Conservation (phyloP, 2,888 invertebrate genomes). For the Clanis bilineata region DNA sequence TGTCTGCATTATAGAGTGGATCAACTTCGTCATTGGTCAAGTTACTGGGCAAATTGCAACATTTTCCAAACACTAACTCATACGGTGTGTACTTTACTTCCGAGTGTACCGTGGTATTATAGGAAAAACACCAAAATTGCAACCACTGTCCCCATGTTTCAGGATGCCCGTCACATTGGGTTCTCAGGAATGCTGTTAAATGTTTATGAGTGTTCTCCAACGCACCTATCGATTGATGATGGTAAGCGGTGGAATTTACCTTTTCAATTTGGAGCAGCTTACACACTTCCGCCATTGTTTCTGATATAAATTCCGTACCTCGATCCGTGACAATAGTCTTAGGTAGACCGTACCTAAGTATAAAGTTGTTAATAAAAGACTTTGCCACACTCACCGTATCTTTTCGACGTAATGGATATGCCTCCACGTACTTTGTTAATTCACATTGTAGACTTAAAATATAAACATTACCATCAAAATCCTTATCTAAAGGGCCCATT, state of each 20-base stretch:
- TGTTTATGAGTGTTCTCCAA: constrained; percentile 25
- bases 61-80: too few relatives aligned
- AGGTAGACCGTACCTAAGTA: constrained; percentile 20
- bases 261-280: constrained; percentile 22
- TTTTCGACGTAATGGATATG: constrained; percentile 16
- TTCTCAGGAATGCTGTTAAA: constrained; percentile 20
- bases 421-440: constrained; percentile 18
- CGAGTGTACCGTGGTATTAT: constrained; percentile 24
- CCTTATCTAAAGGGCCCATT: constrained; percentile 11
- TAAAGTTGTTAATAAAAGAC: constrained; percentile 16
- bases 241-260: constrained; percentile 22
- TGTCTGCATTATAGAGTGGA: too few relatives aligned
- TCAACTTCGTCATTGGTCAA: too few relatives aligned
- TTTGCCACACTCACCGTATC: constrained; percentile 14
- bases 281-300: constrained; percentile 19
- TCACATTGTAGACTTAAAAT: constrained; percentile 20
- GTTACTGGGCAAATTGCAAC: too few relatives aligned
- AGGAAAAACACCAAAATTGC: constrained; percentile 29
- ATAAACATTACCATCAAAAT: constrained; percentile 2
- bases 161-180: constrained; percentile 17
- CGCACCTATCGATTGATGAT: constrained; percentile 24
- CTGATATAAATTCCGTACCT: constrained; percentile 23
- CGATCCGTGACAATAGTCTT: constrained; percentile 14
- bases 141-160: constrained; percentile 28
- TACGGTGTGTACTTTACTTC: too few relatives aligned